Evolutionary conservation across 2,888 invertebrate species (phyloP), one percentile per base, ranked within the genome.

Genomic region (Scaptomyza tumidula): DNA sequence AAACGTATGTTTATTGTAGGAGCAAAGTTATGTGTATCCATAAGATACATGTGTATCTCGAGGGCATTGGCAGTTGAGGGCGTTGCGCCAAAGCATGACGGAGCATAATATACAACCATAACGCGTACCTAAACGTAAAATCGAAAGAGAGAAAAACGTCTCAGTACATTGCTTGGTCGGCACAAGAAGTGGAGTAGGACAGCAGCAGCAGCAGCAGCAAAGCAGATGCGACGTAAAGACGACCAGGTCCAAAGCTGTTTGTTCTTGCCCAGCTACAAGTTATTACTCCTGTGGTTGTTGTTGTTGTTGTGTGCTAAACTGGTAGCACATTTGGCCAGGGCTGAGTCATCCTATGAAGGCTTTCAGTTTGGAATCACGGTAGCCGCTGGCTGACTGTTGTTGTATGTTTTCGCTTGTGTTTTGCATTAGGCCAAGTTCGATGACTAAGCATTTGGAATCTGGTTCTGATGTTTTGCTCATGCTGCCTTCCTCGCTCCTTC

Each of bases 391-490:
- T 80, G 74, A 61, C 71, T 64, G 67, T 71, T 60, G 62, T 54
- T 33, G 33, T 33, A 0, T 31, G 31, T 31, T 27, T 54, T 60
- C 41, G 16, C 37, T 41, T 16, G 10, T 44, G 60, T 72, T 87
- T 82, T 85, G 81, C 82, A 82, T 87, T 87, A 81, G 85, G 75
- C 87, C 82, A 78, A 87, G 78, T 81, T 87, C 85, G 87, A 82
- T 82, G 85, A 82, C 82, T 82, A 87, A 82, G 86, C 82, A 85
- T 60, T 77, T 75, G 58, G 53, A 35, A 80, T 77, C 77, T 73
- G 77, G 49, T 63, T 70, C 63, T 78, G 52, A 24, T 24, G 5
- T 24, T 24, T 24, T 1, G 24, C 24, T 24, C 4, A 49, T 44
- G 46, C 53, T 44, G 3, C 39, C 49, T 27, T 13, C 35, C 6